Base-by-base conservation (phyloP, 2,888 invertebrate species). In the Leptodirus hochenwartii region DNA sequence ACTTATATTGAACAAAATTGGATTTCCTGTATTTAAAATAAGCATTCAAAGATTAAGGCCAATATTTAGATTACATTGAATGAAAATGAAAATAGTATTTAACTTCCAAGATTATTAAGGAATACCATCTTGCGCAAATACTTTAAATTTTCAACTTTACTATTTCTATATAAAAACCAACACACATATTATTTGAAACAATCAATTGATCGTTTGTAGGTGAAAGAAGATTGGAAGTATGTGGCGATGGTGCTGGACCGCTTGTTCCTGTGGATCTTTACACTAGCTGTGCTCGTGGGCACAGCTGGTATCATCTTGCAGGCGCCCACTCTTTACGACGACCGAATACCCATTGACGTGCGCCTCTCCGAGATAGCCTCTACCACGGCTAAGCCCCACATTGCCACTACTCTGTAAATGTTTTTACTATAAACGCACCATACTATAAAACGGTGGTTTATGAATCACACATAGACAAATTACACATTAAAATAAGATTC, bases 191-290 rank as follows among this genome's bases (percentile, higher is more conserved):
- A 20, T 20, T 20, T 20, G 20, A 20, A 20, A 8, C 6, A 20
- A 20, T 20, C n/a, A 20, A 8, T 20, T 6, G n/a, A 20, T 20
- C 20, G 6, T 17, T 47, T 46, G 22, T 49, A 85, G 85, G 84
- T 87, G 43, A 85, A 85, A 60, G 90, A 93, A 64, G 93, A 95
- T 64, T 95, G 95, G 95, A 95, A 95, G 58, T 95, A 88, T 60
- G 91, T 95, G 43, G 93, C 93, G 38, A 90, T 93, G 87, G 93
- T 95, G 41, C 66, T 95, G 53, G 95, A 95, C 60, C 71, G 95
- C 38, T 66, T 96, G 48, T 95, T 95, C 62, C 69, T 95, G 46
- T 91, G 90, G 82, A 90, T 95, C 55, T 95, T 95, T 63, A 90
- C 91, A 43, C 66, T 90, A 50, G 90, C 93, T 28, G 91, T 91